These are phyloP conservation scores for Marisa cornuarietis DNA, from an alignment of 1,140 invertebrate species.

Conservation along the genomic window DNA sequence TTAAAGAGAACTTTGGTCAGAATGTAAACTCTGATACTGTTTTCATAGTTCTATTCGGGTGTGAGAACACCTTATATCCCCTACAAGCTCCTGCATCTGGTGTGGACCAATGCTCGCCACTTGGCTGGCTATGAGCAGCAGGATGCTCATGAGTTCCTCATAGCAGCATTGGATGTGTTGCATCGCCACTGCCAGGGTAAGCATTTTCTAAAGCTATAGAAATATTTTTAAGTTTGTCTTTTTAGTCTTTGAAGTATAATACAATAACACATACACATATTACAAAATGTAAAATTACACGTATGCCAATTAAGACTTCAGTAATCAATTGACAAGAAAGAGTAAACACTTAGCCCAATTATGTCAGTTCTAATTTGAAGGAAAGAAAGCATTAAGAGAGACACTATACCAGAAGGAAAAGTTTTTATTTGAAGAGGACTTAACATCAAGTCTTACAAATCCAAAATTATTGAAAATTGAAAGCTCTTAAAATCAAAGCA, in stretches of 20 bases:
- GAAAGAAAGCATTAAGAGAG: too few species aligned
- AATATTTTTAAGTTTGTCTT: not conserved
- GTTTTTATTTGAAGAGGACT: too few species aligned
- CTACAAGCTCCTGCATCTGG: constrained; percentile 88
- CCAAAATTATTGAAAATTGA: too few species aligned
- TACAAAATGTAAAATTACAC: not conserved
- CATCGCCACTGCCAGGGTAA: constrained; percentile 79
- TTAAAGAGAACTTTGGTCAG: too few species aligned
- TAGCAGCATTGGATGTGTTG: constrained; percentile 90
- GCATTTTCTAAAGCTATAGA: not conserved
- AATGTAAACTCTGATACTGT: too few species aligned
- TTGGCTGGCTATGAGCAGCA: constrained; percentile 97
- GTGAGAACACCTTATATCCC: constrained; percentile 86
- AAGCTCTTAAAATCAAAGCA: too few species aligned
- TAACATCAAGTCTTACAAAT: too few species aligned
- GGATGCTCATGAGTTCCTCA: constrained; percentile 99
- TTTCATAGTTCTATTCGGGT: constrained; percentile 87
- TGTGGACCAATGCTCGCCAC: constrained; percentile 96
- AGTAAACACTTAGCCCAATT: too few species aligned
- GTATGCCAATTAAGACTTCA: not conserved
- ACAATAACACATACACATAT: not conserved
- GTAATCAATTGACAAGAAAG: too few species aligned
- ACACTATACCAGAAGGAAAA: too few species aligned
- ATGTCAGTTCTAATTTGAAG: too few species aligned
- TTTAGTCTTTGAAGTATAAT: not conserved